Conservation (phyloP, 2,113 vertebrate species). For the Macrotus californicus region DNA sequence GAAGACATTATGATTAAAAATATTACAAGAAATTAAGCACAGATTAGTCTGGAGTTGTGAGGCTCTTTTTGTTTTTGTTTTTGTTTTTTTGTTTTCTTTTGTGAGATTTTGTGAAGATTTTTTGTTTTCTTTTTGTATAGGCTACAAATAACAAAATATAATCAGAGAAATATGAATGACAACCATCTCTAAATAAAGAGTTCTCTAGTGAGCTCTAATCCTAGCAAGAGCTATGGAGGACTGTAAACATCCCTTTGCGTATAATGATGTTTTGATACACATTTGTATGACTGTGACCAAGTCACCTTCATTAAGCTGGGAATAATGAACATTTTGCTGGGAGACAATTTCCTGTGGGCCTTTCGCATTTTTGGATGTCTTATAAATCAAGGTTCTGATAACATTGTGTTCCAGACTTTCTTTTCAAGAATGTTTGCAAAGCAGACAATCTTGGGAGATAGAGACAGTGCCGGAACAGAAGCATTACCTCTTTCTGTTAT, state of each 20-base stretch:
- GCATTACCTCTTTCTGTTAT: neutral
- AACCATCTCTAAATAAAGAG: neutral
- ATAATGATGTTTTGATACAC: neutral
- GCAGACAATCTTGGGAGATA: neutral
- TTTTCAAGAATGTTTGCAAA: neutral
- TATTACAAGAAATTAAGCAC: neutral
- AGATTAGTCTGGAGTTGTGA: neutral
- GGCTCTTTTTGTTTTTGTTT: neutral
- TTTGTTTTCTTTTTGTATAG: neutral
- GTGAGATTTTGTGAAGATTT: neutral
- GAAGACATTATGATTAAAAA: neutral
- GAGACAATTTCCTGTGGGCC: neutral
- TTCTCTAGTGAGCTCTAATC: neutral
- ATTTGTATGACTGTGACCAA: neutral
- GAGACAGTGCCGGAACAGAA: neutral
- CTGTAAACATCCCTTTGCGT: neutral
- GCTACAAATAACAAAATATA: neutral
- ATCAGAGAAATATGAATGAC: neutral
- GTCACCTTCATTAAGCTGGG: neutral
- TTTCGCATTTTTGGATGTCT: neutral
- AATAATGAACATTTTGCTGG: neutral
- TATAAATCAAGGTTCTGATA: neutral
- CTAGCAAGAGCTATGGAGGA: neutral
- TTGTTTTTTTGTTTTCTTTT: neutral
- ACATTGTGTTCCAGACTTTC: neutral